A percentile compares a stretch with the other conserved stretches of the same genome.
Evolutionary conservation across 2,888 invertebrate genomes (phyloP).

Genomic region (Agonopterix heracliana): DNA sequence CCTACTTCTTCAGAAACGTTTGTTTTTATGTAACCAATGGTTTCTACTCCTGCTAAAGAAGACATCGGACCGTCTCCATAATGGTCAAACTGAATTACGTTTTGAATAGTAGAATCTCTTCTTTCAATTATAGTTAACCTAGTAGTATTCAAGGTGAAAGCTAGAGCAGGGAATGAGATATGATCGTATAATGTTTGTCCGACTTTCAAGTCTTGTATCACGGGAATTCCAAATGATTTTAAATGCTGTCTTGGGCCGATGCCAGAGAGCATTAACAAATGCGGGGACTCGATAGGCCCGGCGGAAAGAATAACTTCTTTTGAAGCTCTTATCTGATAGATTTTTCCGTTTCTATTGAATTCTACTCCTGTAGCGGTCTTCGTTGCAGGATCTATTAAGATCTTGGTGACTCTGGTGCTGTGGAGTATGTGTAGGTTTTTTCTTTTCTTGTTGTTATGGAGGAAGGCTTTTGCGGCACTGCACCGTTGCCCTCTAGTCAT

Average conservation of each 20-base stretch:
- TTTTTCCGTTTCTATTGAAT: conserved; percentile 53
- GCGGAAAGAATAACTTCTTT: conserved; percentile 80
- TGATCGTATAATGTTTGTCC: conserved; percentile 83
- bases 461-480: conserved; percentile 76
- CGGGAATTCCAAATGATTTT: conserved; percentile 72
- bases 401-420: conserved; percentile 71
- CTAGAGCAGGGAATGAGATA: conserved; percentile 75
- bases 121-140: conserved; percentile 42
- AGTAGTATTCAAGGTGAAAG: conserved; percentile 69
- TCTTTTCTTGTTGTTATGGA: conserved; percentile 69
- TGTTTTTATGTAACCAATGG: conserved; percentile 76
- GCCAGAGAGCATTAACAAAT: conserved; percentile 81
- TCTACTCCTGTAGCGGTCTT: conserved; percentile 59
- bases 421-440: conserved; percentile 76
- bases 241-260: conserved; percentile 79
- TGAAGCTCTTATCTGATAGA: conserved; percentile 54
- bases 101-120: conserved; percentile 41
- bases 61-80: conserved; percentile 73
- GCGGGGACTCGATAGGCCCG: conserved; percentile 88
- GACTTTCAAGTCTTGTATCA: conserved; percentile 78
- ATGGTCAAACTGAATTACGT: conserved; percentile 45
- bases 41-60: conserved; percentile 74
- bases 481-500: conserved; percentile 65
- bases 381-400: conserved; percentile 74
- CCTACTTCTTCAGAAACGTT: conserved; percentile 69